phyloP scores from a whole-genome alignment of 30 jellyfish, hydroid and myxozoan species.

The Rhopilema esculentum region DNA sequence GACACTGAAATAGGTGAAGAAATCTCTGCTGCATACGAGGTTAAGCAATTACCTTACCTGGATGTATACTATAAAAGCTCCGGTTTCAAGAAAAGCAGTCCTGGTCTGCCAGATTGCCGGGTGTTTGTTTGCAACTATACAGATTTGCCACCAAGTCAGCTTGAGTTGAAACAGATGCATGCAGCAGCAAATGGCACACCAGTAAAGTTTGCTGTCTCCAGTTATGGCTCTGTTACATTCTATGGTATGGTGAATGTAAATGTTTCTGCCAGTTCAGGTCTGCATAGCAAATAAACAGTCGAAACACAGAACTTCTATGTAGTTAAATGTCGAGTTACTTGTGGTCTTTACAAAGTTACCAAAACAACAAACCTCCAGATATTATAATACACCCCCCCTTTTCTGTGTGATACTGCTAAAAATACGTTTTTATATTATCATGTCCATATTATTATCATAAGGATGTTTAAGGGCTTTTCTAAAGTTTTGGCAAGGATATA shows the following conservation, averaged over 20 bases:
- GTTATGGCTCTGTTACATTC: slow-evolving; percentile 69
- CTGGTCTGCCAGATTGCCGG: slow-evolving; percentile 58
- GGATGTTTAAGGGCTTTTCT: no score
- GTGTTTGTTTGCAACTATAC: slow-evolving; percentile 33
- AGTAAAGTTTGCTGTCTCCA: slow-evolving; percentile 45
- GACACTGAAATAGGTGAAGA: neutral
- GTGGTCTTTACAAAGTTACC: no score
- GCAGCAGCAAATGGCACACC: slow-evolving; percentile 24
- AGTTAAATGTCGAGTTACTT: neutral
- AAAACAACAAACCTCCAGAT: no score
- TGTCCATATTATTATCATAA: no score
- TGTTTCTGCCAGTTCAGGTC: slow-evolving; percentile 14
- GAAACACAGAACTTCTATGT: neutral
- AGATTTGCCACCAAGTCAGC: slow-evolving; percentile 23
- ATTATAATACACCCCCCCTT: no score
- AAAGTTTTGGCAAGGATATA: no score
- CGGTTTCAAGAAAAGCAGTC: slow-evolving; percentile 49
- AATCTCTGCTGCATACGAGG: neutral
- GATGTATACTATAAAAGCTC: slow-evolving; percentile 32
- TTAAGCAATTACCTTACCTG: slow-evolving; percentile 2
- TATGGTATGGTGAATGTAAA: slow-evolving; percentile 33
- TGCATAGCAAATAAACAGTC: neutral
- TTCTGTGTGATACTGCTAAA: no score
- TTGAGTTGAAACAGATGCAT: slow-evolving; percentile 3
- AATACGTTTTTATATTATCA: no score